phyloP scores from a whole-genome alignment of 2,797 vertebrate species.

The Karalla daura region DNA sequence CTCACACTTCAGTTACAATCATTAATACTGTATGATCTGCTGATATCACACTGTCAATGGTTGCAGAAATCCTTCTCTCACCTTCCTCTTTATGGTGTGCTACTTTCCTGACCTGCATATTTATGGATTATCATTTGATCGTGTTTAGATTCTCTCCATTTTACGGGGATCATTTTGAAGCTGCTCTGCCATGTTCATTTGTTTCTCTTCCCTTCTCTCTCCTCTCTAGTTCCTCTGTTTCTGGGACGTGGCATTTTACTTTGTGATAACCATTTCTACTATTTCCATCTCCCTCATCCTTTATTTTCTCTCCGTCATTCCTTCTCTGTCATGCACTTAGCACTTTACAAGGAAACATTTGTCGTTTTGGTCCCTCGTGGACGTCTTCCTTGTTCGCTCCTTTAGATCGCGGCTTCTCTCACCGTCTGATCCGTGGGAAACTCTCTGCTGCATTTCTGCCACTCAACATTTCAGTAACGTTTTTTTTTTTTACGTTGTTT shows the following conservation, averaged over 20 bases:
- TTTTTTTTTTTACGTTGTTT: constrained; percentile 63
- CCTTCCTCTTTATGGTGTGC: constrained; percentile 1
- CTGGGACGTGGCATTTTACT: constrained; percentile 98
- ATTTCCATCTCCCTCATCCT: constrained; percentile 83
- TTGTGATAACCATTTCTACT: constrained; percentile 97
- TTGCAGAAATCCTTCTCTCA: constrained; percentile 45
- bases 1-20: neutral
- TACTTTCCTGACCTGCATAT: neutral
- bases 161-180: too few species aligned
- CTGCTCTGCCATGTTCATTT: constrained; percentile 17
- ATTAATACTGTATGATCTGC: neutral
- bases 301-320: constrained; percentile 50
- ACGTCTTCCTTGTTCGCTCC: constrained; percentile 25
- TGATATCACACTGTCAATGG: constrained; percentile 9
- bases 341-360: constrained; percentile 81
- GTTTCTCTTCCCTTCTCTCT: constrained; percentile 51
- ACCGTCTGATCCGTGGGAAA: constrained; percentile 34
- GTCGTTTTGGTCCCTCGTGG: constrained; percentile 29
- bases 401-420: constrained; percentile 24
- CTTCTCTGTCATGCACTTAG: constrained; percentile 80
- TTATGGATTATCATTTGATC: neutral
- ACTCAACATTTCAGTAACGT: constrained; percentile 60
- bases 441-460: constrained; percentile 59
- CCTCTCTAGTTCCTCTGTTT: constrained; percentile 91
- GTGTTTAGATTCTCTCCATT: neutral